phyloP scores from a whole-genome alignment of 2,888 invertebrate genomes.

The Isotomurus palustris region DNA sequence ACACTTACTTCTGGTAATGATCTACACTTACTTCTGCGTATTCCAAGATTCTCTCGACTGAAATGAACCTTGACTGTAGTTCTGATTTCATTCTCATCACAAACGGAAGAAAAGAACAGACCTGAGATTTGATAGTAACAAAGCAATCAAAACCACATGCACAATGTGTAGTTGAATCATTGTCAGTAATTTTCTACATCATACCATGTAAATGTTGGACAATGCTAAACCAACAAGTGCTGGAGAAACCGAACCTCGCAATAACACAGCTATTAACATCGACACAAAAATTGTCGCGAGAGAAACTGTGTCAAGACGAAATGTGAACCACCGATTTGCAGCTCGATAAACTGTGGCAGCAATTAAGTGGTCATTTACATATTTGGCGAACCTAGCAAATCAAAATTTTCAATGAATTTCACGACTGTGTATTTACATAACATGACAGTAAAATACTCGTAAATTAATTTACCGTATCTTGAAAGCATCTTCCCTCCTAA shows the following conservation, averaged over 20 bases:
- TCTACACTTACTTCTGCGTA: conserved; percentile 51
- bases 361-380: conserved; percentile 51
- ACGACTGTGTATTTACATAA: not conserved
- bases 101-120: conserved; percentile 48
- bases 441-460: not conserved
- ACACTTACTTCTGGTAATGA: too few relatives aligned
- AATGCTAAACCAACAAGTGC: conserved; percentile 56
- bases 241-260: conserved; percentile 50
- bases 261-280: conserved; percentile 52
- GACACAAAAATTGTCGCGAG: conserved; percentile 51
- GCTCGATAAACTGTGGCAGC: conserved; percentile 52
- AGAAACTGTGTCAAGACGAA: conserved; percentile 51
- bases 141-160: not conserved
- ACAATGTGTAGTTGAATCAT: too few relatives aligned
- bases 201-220: conserved; percentile 55
- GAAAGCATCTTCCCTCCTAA: conserved; percentile 50
- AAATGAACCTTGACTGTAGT: conserved; percentile 51
- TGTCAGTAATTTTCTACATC: not conserved
- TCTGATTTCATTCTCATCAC: conserved; percentile 49
- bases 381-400: conserved; percentile 49
- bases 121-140: conserved; percentile 36
- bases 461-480: conserved; percentile 47
- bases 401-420: not conserved
- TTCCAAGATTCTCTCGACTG: conserved; percentile 51
- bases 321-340: conserved; percentile 53